Conservation (phyloP, 2,888 invertebrate genomes). For the Plutella xylostella region DNA sequence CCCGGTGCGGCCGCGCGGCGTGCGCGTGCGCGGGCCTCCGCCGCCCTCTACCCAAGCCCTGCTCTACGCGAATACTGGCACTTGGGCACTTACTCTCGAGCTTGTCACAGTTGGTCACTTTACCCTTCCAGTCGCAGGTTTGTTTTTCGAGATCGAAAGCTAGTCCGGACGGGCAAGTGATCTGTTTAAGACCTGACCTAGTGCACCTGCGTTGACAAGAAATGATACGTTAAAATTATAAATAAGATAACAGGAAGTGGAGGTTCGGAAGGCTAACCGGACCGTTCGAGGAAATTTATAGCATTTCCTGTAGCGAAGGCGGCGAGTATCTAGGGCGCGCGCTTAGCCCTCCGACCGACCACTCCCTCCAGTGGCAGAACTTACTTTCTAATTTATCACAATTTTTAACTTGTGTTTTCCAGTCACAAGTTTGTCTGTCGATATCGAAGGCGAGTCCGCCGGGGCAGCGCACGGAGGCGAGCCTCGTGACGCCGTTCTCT, state of each 20-base stretch:
- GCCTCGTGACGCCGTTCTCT: slow-evolving; percentile 86
- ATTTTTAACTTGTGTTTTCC: slow-evolving; percentile 97
- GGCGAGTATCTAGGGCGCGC: background rate
- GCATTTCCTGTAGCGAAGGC: too few species aligned
- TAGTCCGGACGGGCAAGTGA: slow-evolving; percentile 96
- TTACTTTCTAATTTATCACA: slow-evolving; percentile 95
- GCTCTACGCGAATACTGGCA: slow-evolving; percentile 62
- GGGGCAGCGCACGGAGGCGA: slow-evolving; percentile 91
- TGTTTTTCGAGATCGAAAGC: slow-evolving; percentile 98
- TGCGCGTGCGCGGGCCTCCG: background rate
- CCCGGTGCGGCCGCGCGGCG: slow-evolving; percentile 23
- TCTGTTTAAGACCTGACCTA: slow-evolving; percentile 95
- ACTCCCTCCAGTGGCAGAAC: slow-evolving; percentile 65
- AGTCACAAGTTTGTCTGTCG: slow-evolving; percentile 94
- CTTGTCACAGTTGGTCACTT: slow-evolving; percentile 96
- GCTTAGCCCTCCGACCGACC: slow-evolving; percentile 32
- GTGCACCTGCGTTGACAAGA: slow-evolving; percentile 85
- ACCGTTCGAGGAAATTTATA: slow-evolving; percentile 12
- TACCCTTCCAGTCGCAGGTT: slow-evolving; percentile 98
- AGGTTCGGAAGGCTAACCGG: slow-evolving; percentile 49
- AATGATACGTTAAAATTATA: slow-evolving; percentile 58
- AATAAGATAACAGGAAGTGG: slow-evolving; percentile 47
- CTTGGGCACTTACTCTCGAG: slow-evolving; percentile 91
- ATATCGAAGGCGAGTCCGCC: slow-evolving; percentile 94
- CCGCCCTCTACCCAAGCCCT: slow-evolving; percentile 66